These are phyloP conservation scores for Heliothis virescens DNA, from an alignment of 1,140 invertebrate species.

Conservation along the genomic window DNA sequence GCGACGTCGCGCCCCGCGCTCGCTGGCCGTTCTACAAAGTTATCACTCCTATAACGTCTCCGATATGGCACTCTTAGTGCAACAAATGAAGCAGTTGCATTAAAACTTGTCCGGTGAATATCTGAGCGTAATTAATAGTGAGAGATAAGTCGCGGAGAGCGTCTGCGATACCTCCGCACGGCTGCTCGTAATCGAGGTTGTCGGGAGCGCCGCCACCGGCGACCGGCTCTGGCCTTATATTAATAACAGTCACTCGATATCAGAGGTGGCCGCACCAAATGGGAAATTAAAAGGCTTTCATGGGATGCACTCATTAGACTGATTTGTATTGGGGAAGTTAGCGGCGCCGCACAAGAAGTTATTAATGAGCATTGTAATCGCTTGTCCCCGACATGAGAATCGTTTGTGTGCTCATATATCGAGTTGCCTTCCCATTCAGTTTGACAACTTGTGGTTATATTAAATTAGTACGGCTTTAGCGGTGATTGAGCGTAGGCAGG, in stretches of 20 bases:
- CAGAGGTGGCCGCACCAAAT: constrained; percentile 76
- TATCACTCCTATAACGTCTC: constrained; percentile 76
- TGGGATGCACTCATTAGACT: constrained; percentile 81
- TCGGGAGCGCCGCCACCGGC: constrained; percentile 76
- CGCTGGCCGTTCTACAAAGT: constrained; percentile 67
- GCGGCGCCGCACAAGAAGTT: constrained; percentile 74
- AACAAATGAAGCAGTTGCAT: constrained; percentile 85
- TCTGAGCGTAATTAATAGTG: constrained; percentile 84
- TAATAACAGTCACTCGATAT: constrained; percentile 82
- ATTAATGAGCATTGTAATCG: constrained; percentile 77
- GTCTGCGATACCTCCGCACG: constrained; percentile 71
- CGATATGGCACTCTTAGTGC: constrained; percentile 80
- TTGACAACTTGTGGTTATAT: constrained; percentile 51
- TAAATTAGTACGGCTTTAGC: constrained; percentile 46
- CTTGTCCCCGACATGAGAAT: constrained; percentile 65
- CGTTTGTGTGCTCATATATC: constrained; percentile 70
- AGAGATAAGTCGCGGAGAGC: constrained; percentile 78
- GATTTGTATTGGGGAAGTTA: constrained; percentile 73
- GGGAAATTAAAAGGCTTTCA: constrained; percentile 85
- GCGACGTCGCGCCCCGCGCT: constrained; percentile 46
- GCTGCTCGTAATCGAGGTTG: constrained; percentile 71
- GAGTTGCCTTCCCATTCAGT: constrained; percentile 43
- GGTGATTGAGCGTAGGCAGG: constrained; percentile 50
- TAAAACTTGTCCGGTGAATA: constrained; percentile 84
- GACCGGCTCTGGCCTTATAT: constrained; percentile 73